Conservation (phyloP, 1,140 invertebrate species). For the Paracyclopina nana region DNA sequence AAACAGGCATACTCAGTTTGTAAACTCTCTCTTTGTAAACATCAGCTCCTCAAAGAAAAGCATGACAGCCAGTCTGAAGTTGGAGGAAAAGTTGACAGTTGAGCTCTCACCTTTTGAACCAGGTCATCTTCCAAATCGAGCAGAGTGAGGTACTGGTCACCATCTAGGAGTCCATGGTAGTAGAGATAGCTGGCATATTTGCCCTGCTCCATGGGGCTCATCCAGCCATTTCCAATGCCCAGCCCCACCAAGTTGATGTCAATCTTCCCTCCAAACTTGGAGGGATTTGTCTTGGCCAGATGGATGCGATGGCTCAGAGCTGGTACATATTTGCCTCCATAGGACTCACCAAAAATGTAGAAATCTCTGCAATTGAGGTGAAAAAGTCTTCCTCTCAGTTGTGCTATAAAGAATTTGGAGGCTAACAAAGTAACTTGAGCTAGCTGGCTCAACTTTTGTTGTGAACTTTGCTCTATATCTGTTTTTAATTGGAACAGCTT, state of each 20-base stretch:
- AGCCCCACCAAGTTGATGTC: constrained; percentile 4
- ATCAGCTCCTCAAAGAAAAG: too few relatives aligned
- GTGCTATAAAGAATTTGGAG: too few relatives aligned
- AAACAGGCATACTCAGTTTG: too few relatives aligned
- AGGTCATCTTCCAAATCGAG: not conserved
- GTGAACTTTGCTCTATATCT: too few relatives aligned
- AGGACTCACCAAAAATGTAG: constrained; percentile 28
- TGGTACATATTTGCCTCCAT: constrained; percentile 19
- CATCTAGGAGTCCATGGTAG: not conserved
- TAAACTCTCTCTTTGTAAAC: too few relatives aligned
- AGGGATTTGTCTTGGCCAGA: not conserved
- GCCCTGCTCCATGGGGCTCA: not conserved
- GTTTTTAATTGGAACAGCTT: too few relatives aligned
- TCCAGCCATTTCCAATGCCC: constrained; percentile 13
- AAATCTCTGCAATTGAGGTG: constrained; percentile 22
- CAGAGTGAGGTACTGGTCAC: not conserved
- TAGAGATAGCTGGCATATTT: constrained; percentile 5
- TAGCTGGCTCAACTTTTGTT: not conserved
- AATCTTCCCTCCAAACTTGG: not conserved
- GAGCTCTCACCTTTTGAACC: too few relatives aligned
- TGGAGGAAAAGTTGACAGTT: too few relatives aligned
- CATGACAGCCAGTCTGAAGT: too few relatives aligned
- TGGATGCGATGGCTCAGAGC: not conserved
- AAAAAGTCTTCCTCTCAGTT: too few relatives aligned
- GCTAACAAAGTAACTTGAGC: not conserved